Percentiles rank a stretch among this genome's conserved stretches.
Evolutionary conservation across 2,888 invertebrate species (phyloP).

Genomic region (Drosophila emarginata): DNA sequence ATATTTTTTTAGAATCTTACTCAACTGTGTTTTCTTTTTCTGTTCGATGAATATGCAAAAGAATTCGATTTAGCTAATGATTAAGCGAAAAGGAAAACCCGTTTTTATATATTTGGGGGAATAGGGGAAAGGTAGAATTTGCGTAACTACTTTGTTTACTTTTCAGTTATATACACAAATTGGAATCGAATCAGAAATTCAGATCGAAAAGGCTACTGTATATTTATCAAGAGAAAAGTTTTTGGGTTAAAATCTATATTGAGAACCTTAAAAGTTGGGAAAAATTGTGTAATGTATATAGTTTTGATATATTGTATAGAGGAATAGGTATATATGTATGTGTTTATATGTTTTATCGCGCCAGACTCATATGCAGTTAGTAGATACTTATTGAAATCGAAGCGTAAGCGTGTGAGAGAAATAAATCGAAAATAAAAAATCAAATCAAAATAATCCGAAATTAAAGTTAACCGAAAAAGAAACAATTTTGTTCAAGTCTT

Average conservation of each 20-base stretch:
- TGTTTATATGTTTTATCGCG: background rate
- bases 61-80: conserved; percentile 9
- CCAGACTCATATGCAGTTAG: conserved; percentile 67
- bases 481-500: conserved; percentile 12
- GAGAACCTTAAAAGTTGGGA: background rate
- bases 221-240: background rate
- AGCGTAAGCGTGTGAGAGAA: conserved; percentile 69
- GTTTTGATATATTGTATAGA: background rate
- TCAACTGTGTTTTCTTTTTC: conserved; percentile 8
- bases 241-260: conserved; percentile 1
- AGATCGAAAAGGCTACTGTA: background rate
- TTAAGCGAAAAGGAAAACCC: conserved; percentile 9
- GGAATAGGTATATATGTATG: background rate
- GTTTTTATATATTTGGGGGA: background rate
- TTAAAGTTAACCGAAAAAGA: background rate
- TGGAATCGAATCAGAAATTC: conserved; percentile 16
- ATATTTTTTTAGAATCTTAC: conserved; percentile 25
- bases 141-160: background rate
- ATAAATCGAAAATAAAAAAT: background rate
- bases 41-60: conserved; percentile 11
- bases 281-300: background rate
- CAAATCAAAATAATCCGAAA: conserved; percentile 9
- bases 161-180: conserved; percentile 5
- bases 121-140: background rate
- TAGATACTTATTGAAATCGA: conserved; percentile 44